Base-by-base conservation (phyloP, 2,888 invertebrate species). In the Julus scandinavius region DNA sequence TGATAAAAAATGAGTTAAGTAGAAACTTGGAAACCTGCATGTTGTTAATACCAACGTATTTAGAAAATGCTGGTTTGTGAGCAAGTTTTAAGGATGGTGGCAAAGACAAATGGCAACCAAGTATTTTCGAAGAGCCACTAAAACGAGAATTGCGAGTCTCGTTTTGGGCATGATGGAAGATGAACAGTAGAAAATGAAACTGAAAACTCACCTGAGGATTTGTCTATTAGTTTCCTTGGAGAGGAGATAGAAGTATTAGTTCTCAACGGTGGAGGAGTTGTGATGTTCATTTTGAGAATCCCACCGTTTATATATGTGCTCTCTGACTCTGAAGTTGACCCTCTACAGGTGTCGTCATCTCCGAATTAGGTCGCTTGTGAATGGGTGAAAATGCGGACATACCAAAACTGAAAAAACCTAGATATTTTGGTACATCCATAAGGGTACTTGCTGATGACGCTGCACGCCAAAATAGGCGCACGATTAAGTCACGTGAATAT, bases 321-420 rank as follows among this genome's bases (percentile, higher is more conserved):
- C 87, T 87, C 87, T 87, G 87, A 87, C 87, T 87, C 87, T 87
- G 41, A 41, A 50, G 63, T 45, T 87, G 87, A 87, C 87, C 87
- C 87, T 80, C 80, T 83, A 80, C 49, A 49, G 83, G 83, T 87
- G 87, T 87, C 87, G 80, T 80, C 87, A 87, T 83, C 80, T 87
- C 38, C 45, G 83, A 88, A 86, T 72, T 88, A 86, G 88, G 88
- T 88, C 88, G 86, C 86, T 88, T 86, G 88, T 88, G 88, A 88
- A 88, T 88, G 72, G 88, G 63, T 84, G 88, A 85, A 88, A 88
- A 88, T 88, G 88, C 88, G 88, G 88, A 85, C 86, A 88, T 87
- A 87, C 72, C 87, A 54, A 87, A 87, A 87, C 50, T 13, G 87
- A 15, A 87, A 87, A 45, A n/a, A 29, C 80, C 80, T 80, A 80